Conservation (phyloP, 1,140 invertebrate genomes). For the Cydia fagiglandana region DNA sequence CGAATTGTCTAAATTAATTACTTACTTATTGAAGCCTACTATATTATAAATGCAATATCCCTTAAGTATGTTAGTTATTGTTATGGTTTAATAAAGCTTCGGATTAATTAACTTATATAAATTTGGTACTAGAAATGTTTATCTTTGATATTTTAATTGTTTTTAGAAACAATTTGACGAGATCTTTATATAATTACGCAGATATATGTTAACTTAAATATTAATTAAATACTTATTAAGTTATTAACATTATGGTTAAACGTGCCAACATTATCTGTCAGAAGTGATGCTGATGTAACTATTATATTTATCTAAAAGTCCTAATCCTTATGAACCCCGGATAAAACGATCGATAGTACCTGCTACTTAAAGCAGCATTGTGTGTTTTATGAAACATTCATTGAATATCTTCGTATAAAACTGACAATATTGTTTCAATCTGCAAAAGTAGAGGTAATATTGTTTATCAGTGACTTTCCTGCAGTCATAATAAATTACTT, state of each 20-base stretch:
- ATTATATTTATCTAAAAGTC: not conserved
- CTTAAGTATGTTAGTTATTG: slow-evolving; percentile 76
- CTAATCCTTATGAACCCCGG: not conserved
- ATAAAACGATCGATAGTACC: not conserved
- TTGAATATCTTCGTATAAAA: not conserved
- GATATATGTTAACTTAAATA: slow-evolving; percentile 8
- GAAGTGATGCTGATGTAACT: not conserved
- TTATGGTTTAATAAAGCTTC: slow-evolving; percentile 73
- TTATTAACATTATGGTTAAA: slow-evolving; percentile 7
- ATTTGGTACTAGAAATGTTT: slow-evolving; percentile 29
- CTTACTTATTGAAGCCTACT: slow-evolving; percentile 38
- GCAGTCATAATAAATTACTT: not conserved
- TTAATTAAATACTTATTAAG: not conserved
- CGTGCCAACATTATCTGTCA: slow-evolving; percentile 25
- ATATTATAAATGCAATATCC: slow-evolving; percentile 30
- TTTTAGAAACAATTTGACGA: slow-evolving; percentile 26
- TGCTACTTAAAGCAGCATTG: slow-evolving; percentile 18
- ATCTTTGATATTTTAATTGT: slow-evolving; percentile 10
- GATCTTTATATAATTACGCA: not conserved
- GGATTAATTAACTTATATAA: slow-evolving; percentile 36
- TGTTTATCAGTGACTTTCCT: slow-evolving; percentile 3
- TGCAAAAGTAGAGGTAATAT: not conserved
- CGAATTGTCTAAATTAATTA: slow-evolving; percentile 53
- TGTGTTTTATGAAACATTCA: slow-evolving; percentile 7
- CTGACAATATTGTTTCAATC: not conserved